A percentile compares a stretch with the other conserved stretches of the same genome.
phyloP scores from a whole-genome alignment of 37 sponge, comb jelly and placozoan species.

The Beroe ovata region DNA sequence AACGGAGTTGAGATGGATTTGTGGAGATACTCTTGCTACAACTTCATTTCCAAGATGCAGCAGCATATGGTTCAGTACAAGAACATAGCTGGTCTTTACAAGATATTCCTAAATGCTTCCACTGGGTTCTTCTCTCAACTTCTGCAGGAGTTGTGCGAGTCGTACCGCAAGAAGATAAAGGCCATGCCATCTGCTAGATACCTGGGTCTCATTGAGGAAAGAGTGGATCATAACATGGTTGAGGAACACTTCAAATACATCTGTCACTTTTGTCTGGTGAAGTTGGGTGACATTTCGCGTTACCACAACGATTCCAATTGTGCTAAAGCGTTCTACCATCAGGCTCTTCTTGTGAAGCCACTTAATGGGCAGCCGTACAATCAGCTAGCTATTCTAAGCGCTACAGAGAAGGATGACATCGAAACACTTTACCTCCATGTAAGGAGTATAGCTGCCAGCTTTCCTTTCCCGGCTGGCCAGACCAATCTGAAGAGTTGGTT shows the following conservation, averaged over 20 bases:
- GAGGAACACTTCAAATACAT: conserved; percentile 64
- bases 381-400: conserved; percentile 21
- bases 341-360: conserved; percentile 47
- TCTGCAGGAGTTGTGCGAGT: conserved; percentile 17
- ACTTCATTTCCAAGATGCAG: conserved; percentile 30
- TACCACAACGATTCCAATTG: neutral
- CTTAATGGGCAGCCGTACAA: conserved; percentile 50
- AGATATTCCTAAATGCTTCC: conserved; percentile 14
- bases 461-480: conserved; percentile 42
- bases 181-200: conserved; percentile 33
- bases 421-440: conserved; percentile 54
- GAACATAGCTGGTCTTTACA: conserved; percentile 4
- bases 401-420: neutral
- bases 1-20: conserved; percentile 39
- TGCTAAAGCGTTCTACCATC: conserved; percentile 23
- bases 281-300: conserved; percentile 30
- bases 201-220: neutral
- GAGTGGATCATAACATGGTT: conserved; percentile 15
- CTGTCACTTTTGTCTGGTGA: conserved; percentile 64
- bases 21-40: conserved; percentile 61
- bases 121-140: conserved; percentile 57
- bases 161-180: conserved; percentile 7
- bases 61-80: conserved; percentile 8
- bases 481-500: conserved; percentile 20
- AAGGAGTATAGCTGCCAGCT: conserved; percentile 47